These are phyloP conservation scores for Cyphomyrus plagiostoma DNA, from an alignment of 2,113 vertebrate species.

Conservation along the genomic window DNA sequence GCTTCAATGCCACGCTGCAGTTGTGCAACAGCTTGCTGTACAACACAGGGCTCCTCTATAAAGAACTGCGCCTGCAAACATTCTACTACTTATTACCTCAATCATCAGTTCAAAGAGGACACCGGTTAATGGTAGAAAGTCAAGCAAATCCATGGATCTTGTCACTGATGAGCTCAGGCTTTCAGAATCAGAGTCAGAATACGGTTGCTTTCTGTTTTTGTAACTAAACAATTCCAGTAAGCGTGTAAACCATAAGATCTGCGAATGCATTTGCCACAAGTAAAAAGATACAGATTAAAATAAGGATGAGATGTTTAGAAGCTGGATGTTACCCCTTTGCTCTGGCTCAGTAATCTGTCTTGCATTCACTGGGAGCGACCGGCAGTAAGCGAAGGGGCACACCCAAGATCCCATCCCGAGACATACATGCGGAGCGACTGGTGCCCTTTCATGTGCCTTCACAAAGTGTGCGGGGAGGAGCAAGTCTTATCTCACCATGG, in stretches of 20 bases:
- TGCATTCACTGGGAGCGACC: neutral
- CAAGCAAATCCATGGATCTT: neutral
- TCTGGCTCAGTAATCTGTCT: neutral
- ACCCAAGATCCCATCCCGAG: neutral
- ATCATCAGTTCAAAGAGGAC: neutral
- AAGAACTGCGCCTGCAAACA: constrained; percentile 6
- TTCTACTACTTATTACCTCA: neutral
- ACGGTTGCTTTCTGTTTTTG: neutral
- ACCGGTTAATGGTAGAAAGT: neutral
- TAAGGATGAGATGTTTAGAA: neutral
- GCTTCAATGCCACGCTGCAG: neutral
- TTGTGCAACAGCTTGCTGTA: constrained; percentile 17
- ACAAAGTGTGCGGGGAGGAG: constrained; percentile 5
- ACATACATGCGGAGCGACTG: neutral
- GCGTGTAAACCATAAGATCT: constrained; percentile 24
- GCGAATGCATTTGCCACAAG: constrained; percentile 24
- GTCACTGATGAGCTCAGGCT: neutral
- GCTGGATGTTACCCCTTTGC: too few relatives aligned
- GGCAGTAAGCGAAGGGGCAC: neutral
- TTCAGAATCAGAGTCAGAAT: too few relatives aligned
- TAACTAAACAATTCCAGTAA: neutral
- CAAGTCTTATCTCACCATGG: constrained; percentile 22
- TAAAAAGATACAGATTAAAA: constrained; percentile 22
- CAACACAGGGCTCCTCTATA: neutral
- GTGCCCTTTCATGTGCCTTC: constrained; percentile 26